A percentile compares a stretch with the other conserved stretches of the same genome.
Conservation (phyloP, 2,113 vertebrate genomes). For the Cnemophilus loriae region DNA sequence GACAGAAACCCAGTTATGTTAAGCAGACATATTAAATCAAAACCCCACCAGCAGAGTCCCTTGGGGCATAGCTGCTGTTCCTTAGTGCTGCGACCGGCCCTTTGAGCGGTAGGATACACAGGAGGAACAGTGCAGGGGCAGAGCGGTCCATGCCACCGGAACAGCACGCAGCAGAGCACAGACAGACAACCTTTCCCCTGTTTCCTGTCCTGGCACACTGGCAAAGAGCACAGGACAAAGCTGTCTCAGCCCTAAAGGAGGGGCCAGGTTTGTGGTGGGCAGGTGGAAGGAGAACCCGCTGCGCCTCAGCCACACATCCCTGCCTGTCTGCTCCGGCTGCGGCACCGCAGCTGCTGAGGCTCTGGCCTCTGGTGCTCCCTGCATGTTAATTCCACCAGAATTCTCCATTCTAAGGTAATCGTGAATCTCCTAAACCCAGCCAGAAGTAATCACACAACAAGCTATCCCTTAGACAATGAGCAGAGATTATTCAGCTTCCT, state of each 20-base stretch:
- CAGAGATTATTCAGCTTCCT: conserved; percentile 46
- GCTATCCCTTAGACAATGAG: conserved; percentile 19
- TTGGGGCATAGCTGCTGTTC: background rate
- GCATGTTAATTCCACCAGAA: background rate
- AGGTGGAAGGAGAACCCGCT: background rate
- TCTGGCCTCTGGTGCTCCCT: background rate
- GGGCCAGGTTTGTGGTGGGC: background rate
- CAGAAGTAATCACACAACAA: background rate
- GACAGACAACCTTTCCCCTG: background rate
- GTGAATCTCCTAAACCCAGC: background rate
- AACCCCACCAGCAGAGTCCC: background rate
- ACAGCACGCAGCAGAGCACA: background rate
- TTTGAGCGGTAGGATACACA: accelerated
- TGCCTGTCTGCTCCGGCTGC: accelerated
- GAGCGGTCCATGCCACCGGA: background rate
- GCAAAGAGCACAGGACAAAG: background rate
- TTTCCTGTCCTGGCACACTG: accelerated
- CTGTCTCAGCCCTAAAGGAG: background rate
- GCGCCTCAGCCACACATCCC: accelerated
- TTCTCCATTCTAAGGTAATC: background rate
- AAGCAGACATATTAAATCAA: background rate
- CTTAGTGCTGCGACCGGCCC: background rate
- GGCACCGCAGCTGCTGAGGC: background rate
- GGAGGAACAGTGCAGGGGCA: background rate
- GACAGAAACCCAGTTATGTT: background rate